Base-by-base conservation (phyloP, 2,888 invertebrate genomes). In the Linnaemya vulpina region DNA sequence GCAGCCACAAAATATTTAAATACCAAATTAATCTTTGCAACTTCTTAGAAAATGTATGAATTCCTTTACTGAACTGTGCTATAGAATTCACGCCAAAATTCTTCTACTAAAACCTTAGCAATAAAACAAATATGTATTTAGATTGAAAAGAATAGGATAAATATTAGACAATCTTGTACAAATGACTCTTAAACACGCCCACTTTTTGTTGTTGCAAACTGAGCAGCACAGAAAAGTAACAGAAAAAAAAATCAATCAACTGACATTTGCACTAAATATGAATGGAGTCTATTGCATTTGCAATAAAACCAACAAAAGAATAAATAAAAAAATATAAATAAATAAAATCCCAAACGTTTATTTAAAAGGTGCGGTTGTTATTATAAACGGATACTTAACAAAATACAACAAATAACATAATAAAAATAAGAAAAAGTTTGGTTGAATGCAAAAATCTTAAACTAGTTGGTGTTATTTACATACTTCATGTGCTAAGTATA, bases 71-170 rank as follows among this genome's bases (percentile, higher is more conserved):
- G 20, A 20, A 22, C 60, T 73, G 30, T 15, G 13, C 38, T 15
- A 30, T 55, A 38, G 38, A 38, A 38, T 49, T 1, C 25, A 65
- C 25, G 43, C 43, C 46, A 30, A 65, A 65, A 17, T 49, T 46
- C 46, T n/a, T 38, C 11, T 1, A 17, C 49, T 30, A 10, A 53
- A 78, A 35, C 10, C 30, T 53, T 15, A 20, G 20, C 13, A 67
- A 60, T 63, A 70, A 58, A 76, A 71, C 63, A 63, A 82, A 70
- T 51, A 76, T 76, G 22, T 58, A 3, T 25, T 30, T 15, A 71
- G 63, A 82, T 82, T 71, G 55, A 68, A 70, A 75, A 76, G 63
- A 82, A 82, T 76, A 15, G 70, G 49, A 58, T 70, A 58, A 82
- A 38, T 46, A 60, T 38, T 53, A 67, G 40, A 22, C 67, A 68